Evolutionary conservation across 2,797 vertebrate genomes (phyloP), one percentile per base, ranked within the genome.

Genomic region (Acanthornis magna): DNA sequence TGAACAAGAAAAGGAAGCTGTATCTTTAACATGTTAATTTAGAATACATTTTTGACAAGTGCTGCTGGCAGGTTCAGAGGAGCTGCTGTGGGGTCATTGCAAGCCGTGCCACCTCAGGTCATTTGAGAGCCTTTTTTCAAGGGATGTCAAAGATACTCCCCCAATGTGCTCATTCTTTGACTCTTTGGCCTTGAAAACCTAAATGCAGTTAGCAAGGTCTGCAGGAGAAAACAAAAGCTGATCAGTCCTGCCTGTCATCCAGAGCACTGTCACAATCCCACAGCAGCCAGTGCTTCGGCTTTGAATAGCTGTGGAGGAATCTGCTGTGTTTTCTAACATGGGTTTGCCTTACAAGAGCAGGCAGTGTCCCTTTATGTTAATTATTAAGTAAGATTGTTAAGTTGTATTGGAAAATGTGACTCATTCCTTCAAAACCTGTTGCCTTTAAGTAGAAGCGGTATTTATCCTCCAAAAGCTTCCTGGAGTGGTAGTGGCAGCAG

Each of bases 371-470:
- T 88, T 74, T 45, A 48, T 74, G 48, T 82, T 80, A 84, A 88
- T 55, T 68, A 38, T 78, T 89, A 65, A 91, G 36, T 51, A 55
- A 63, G 60, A 27, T 65, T 82, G 15, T 76, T 92, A 77, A 63
- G 18, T 73, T 74, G 12, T 54, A 32, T 89, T 79, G 72, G 38
- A 89, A 89, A 95, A 89, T 38, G 29, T 4, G 21, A 90, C 71
- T 85, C 43, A 71, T 73, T 86, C 62, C 86, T 95, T 87, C 72
- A 79, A 63, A 81, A 91, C 67, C 61, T 93, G 38, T 94, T 94
- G 55, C 58, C 38, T 91, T 82, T 81, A 65, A 55, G 66, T 21
- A 84, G 82, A 88, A 72, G 40, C 66, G 36, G 48, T 84, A 76
- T 92, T 91, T 93, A 50, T 72, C 42, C 54, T 91, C 71, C 74